phyloP scores from a whole-genome alignment of 2,888 invertebrate genomes.

The Apoda limacodes region DNA sequence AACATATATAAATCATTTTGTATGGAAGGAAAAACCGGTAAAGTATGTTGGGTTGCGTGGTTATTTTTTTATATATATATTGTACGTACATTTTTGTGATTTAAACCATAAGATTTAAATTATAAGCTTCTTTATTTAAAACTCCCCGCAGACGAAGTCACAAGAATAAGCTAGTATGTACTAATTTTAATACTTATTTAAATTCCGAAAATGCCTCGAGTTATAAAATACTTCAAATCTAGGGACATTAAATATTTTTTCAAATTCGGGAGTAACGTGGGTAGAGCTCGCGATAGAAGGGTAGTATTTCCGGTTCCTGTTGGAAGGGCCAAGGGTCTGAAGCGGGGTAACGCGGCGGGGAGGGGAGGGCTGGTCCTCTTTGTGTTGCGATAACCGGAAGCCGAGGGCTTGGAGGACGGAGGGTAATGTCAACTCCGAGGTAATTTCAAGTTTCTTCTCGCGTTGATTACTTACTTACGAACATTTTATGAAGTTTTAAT shows the following conservation, averaged over 20 bases:
- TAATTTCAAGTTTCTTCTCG: slow-evolving; percentile 59
- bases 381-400: slow-evolving; percentile 69
- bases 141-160: too few species aligned
- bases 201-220: too few species aligned
- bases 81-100: too few species aligned
- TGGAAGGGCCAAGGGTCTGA: slow-evolving; percentile 26
- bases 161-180: too few species aligned
- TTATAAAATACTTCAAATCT: slow-evolving; percentile 33
- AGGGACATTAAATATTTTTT: slow-evolving; percentile 47
- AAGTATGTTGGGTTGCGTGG: too few species aligned
- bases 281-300: slow-evolving; percentile 66
- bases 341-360: slow-evolving; percentile 16
- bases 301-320: slow-evolving; percentile 65
- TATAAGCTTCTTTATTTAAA: too few species aligned
- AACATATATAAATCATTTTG: too few species aligned
- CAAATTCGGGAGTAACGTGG: slow-evolving; percentile 48
- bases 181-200: too few species aligned
- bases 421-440: slow-evolving; percentile 64
- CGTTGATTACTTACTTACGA: slow-evolving; percentile 44
- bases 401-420: slow-evolving; percentile 59
- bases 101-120: too few species aligned
- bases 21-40: too few species aligned
- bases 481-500: slow-evolving; percentile 26
- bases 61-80: too few species aligned
- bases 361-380: slow-evolving; percentile 44